These are phyloP conservation scores for Archivesica marissinica DNA, from an alignment of 1,140 invertebrate genomes.

Conservation along the genomic window DNA sequence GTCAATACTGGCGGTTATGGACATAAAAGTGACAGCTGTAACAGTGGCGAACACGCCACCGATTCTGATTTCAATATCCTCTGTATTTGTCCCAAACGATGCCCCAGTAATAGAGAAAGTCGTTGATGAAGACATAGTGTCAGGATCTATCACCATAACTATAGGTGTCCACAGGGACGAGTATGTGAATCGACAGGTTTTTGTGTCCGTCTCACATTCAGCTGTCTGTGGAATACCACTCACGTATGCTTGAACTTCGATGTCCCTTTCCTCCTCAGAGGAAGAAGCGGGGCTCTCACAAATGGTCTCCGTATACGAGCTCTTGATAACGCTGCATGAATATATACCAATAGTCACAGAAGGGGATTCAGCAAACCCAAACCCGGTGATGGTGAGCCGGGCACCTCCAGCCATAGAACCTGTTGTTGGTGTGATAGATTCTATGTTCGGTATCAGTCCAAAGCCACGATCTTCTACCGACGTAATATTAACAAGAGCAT, in stretches of 20 bases:
- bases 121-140: slow-evolving; percentile 2
- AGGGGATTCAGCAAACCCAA: slow-evolving; percentile 51
- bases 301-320: slow-evolving; percentile 42
- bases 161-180: slow-evolving; percentile 25
- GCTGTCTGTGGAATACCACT: slow-evolving; percentile 23
- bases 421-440: slow-evolving; percentile 54
- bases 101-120: slow-evolving; percentile 37
- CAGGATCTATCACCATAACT: slow-evolving; percentile 22
- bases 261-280: neutral
- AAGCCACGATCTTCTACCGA: slow-evolving; percentile 46
- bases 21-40: slow-evolving; percentile 30
- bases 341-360: slow-evolving; percentile 41
- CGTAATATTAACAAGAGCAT: slow-evolving; percentile 63
- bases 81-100: slow-evolving; percentile 16
- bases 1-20: slow-evolving; percentile 58
- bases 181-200: slow-evolving; percentile 42
- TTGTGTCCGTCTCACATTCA: slow-evolving; percentile 25
- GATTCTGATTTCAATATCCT: slow-evolving; percentile 56
- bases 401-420: slow-evolving; percentile 71
- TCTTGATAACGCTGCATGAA: slow-evolving; percentile 17
- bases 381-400: slow-evolving; percentile 68
- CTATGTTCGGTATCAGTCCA: slow-evolving; percentile 66
- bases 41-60: slow-evolving; percentile 58
- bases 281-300: slow-evolving; percentile 53
- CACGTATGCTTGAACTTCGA: slow-evolving; percentile 8